These are phyloP conservation scores for Lethocerus indicus DNA, from an alignment of 1,140 invertebrate species.

Conservation along the genomic window DNA sequence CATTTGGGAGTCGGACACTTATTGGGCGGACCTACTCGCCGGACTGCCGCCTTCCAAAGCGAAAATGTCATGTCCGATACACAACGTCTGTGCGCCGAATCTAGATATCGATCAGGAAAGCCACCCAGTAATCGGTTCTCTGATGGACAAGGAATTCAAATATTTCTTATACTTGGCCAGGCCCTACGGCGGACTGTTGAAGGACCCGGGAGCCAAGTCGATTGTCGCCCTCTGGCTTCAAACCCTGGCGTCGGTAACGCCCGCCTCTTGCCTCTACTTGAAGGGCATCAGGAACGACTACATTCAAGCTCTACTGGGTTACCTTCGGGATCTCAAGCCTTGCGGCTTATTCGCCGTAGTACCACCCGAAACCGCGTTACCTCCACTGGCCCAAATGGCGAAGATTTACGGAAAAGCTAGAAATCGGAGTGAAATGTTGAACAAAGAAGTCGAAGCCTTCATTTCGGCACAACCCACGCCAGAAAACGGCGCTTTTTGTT, in stretches of 20 bases:
- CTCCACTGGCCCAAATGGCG: no score
- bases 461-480: constrained; percentile 24
- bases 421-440: no score
- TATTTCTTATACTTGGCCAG: constrained; percentile 24
- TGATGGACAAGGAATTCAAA: constrained; percentile 27
- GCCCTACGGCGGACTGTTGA: constrained; percentile 24
- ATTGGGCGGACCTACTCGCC: no score
- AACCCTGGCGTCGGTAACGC: constrained; percentile 23
- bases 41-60: no score
- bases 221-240: constrained; percentile 26
- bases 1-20: no score
- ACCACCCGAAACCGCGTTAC: no score
- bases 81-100: no score
- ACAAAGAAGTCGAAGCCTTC: constrained; percentile 27
- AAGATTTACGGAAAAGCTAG: no score
- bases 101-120: no score
- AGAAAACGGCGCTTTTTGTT: constrained; percentile 30
- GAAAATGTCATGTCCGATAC: no score
- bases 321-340: no score
- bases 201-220: constrained; percentile 21
- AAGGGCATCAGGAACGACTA: constrained; percentile 29
- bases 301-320: constrained; percentile 27
- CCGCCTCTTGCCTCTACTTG: constrained; percentile 24
- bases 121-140: constrained; percentile 16
- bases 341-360: no score